Conservation (phyloP, 2,888 invertebrate genomes). For the Dryobotodes eremita region DNA sequence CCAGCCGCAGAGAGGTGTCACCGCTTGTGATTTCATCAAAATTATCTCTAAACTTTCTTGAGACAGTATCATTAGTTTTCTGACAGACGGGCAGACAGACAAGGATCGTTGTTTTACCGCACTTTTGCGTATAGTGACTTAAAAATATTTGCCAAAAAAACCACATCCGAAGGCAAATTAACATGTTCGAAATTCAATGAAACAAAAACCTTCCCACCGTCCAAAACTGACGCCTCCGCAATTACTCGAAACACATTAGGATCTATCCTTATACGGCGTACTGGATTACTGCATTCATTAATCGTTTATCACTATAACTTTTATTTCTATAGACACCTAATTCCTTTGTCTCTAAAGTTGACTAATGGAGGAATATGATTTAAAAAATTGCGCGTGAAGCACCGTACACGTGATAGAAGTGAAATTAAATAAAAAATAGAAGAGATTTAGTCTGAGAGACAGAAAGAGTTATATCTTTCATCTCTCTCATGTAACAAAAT, state of each 20-base stretch:
- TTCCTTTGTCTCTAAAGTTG: constrained; percentile 35
- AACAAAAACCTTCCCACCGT: constrained; percentile 66
- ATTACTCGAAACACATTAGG: constrained; percentile 72
- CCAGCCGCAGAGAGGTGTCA: too few relatives aligned
- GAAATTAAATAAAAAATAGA: too few relatives aligned
- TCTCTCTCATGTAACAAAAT: too few relatives aligned
- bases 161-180: constrained; percentile 53
- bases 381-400: not conserved
- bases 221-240: constrained; percentile 81
- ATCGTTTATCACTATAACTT: constrained; percentile 40
- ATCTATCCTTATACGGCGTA: constrained; percentile 76
- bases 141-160: not conserved
- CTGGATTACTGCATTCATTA: constrained; percentile 71
- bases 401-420: too few relatives aligned
- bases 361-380: not conserved
- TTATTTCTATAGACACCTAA: not conserved
- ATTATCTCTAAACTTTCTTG: too few relatives aligned
- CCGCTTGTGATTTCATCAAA: not conserved
- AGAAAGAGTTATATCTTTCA: too few relatives aligned
- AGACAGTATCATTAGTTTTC: too few relatives aligned
- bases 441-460: too few relatives aligned
- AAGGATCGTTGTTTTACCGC: not conserved
- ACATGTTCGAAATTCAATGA: constrained; percentile 21
- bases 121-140: not conserved
- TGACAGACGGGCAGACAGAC: not conserved